Percentiles rank a stretch among this genome's conserved stretches.
phyloP scores from a whole-genome alignment of 2,888 invertebrate genomes.

The Drosophila recens region DNA sequence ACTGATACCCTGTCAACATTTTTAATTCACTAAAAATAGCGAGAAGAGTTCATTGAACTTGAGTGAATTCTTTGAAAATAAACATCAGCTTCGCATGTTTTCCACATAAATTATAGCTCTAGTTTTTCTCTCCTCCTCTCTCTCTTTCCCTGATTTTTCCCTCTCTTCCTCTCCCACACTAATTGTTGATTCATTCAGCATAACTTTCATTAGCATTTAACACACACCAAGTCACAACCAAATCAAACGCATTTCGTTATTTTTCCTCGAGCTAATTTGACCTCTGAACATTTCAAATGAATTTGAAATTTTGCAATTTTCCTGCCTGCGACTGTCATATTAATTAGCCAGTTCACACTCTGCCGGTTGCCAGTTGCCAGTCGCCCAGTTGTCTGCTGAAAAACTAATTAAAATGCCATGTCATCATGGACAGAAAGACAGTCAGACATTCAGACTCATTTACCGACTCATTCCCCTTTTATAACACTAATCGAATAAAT shows the following conservation, averaged over 20 bases:
- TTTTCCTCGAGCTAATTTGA: constrained; percentile 23
- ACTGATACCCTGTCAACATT: not conserved
- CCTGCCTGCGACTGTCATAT: constrained; percentile 73
- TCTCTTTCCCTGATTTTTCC: not conserved
- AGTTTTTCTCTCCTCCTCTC: not conserved
- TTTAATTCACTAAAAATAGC: not conserved
- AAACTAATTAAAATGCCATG: constrained; percentile 79
- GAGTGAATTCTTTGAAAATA: not conserved
- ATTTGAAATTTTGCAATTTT: constrained; percentile 44
- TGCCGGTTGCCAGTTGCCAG: constrained; percentile 1
- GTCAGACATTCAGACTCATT: not conserved
- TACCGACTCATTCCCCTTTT: constrained; percentile 5
- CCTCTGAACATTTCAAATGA: constrained; percentile 30
- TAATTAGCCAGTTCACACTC: constrained; percentile 64
- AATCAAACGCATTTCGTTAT: constrained; percentile 21
- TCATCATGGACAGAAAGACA: constrained; percentile 29
- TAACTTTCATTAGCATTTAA: constrained; percentile 33
- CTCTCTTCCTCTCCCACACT: not conserved
- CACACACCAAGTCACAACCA: not conserved
- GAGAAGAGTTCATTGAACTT: not conserved
- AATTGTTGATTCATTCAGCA: constrained; percentile 24
- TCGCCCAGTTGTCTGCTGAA: constrained; percentile 42
- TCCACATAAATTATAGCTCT: not conserved
- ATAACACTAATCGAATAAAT: constrained; percentile 73
- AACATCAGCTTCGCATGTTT: too few species aligned